Percentiles rank a stretch among this genome's conserved stretches.
phyloP scores from a whole-genome alignment of 1,140 invertebrate genomes.

The Piezodorus guildinii region DNA sequence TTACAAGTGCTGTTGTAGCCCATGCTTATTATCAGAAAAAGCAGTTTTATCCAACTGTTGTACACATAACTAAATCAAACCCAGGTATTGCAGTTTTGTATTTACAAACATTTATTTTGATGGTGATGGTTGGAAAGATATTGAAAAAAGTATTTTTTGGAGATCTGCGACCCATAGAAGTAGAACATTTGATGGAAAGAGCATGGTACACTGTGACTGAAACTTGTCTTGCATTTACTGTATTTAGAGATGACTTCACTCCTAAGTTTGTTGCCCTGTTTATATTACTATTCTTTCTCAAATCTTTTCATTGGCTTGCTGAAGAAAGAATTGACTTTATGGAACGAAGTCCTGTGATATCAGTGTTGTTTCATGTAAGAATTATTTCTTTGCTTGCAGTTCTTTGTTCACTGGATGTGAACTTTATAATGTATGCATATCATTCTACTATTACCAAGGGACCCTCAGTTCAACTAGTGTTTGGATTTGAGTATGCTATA shows the following conservation, averaged over 20 bases:
- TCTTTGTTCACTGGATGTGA: constrained; percentile 6
- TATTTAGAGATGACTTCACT: constrained; percentile 35
- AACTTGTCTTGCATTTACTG: constrained; percentile 53
- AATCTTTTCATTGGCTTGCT: constrained; percentile 15
- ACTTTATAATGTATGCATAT: constrained; percentile 5
- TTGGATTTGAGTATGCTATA: constrained; percentile 20
- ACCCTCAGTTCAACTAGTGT: constrained; percentile 6
- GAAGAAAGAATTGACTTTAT: constrained; percentile 18
- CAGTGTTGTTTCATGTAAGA: constrained; percentile 13
- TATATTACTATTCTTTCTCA: constrained; percentile 9
- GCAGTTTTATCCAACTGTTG: constrained; percentile 19
- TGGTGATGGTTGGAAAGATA: background rate
- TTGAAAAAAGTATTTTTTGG: constrained; percentile 16
- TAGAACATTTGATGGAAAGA: constrained; percentile 44
- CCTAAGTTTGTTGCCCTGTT: constrained; percentile 8
- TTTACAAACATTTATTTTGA: background rate
- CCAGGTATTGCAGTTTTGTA: background rate
- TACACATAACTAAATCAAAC: constrained; percentile 14
- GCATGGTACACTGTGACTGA: constrained; percentile 55
- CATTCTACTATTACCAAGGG: background rate
- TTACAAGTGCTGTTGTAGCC: background rate
- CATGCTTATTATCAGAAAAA: constrained; percentile 18
- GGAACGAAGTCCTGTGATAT: constrained; percentile 16
- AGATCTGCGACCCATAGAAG: constrained; percentile 3
- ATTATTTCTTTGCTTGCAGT: constrained; percentile 9